Base-by-base conservation (phyloP, 1,140 invertebrate species). In the Geopemphigus sp. region DNA sequence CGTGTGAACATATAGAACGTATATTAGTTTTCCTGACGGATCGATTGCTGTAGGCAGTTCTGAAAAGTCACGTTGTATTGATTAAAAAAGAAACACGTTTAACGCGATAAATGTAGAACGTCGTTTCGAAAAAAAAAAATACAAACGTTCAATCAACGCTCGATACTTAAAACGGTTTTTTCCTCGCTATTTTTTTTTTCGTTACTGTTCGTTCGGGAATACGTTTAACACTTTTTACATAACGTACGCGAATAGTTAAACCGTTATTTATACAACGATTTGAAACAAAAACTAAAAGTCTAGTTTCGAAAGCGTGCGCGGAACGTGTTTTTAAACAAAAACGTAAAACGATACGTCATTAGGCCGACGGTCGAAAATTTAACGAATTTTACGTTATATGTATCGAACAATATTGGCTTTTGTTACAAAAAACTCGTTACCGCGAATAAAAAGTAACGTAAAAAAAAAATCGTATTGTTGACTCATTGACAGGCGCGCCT, bases 371-470 rank as follows among this genome's bases (percentile, higher is more conserved):
- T 26, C 32, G 61, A 1, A 29, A 32, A 64, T 64, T 32, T 32
- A 17, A 64, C 32, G 61, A 64, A 32, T 64, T 64, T 64, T 39
- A 26, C 29, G 26, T 64, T 64, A 64, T 39, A n/a, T 63, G 32
- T 32, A 32, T 64, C 29, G 32, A 5, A 15, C 29, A 39, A 39
- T 64, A 17, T 64, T 32, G 61, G 26, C 61, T 64, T 64, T 39
- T 64, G 29, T 64, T 64, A 64, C n/a, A n/a, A 15, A 32, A 64
- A 64, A 64, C 32, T 26, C 61, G n/a, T 64, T 32, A 64, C 29
- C 32, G 61, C 61, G 29, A 64, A 39, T 64, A 64, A 64, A 63
- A 63, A n/a, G 59, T 63, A n/a, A 39, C 8, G 29, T n/a, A 64
- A 15, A n/a, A 64, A 32, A 32, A 39, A 32, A 64, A 64, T 39